Base-by-base conservation (phyloP, 2,113 vertebrate genomes). In the Bufo bufo region DNA sequence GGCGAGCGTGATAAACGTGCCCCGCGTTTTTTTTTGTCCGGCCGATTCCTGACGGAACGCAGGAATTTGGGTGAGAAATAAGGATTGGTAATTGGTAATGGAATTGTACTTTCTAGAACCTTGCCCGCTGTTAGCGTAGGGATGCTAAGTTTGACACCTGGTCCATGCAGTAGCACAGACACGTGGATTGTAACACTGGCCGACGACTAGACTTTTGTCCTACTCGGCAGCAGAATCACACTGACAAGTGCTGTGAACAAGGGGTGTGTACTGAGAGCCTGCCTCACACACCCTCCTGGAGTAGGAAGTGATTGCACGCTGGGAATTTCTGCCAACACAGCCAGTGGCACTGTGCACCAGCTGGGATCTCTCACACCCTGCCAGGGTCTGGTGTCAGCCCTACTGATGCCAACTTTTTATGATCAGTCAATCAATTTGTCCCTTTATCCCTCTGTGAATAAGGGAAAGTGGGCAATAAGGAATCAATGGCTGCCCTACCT, bases 351-450 rank as follows among this genome's bases (percentile, higher is more conserved):
- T 82, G 86, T 58, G 56, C 20, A 75, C 75, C 87, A 84, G 71
- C 87, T 88, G 87, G n/a, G 71, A 45, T 50, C 59, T 33, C 49
- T 66, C 79, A 56, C 52, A 61, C 86, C 20, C 69, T 49, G 56
- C 56, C 71, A 84, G 56, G 81, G 50, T 63, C 69, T 88, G 81
- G 20, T 52, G 71, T 6, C 77, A 56, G 77, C 77, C 77, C 77
- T 80, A n/a, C 81, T 75, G 71, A 77, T 88, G 87, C 81, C 87
- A 83, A 84, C 66, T 77, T 88, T 75, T 81, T 84, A 84, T 88
- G 81, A 88, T 49, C 81, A 20, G 54, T 56, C 49, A 59, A 63
- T 19, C 80, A 88, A 54, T 43, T 59, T 43, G 49, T 17, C 86
- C 66, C 16, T 77, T 20, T 5, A 50, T 43, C 87, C 87, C 87